Evolutionary conservation across 2,888 invertebrate species (phyloP).

Genomic region (Tholera decimalis): DNA sequence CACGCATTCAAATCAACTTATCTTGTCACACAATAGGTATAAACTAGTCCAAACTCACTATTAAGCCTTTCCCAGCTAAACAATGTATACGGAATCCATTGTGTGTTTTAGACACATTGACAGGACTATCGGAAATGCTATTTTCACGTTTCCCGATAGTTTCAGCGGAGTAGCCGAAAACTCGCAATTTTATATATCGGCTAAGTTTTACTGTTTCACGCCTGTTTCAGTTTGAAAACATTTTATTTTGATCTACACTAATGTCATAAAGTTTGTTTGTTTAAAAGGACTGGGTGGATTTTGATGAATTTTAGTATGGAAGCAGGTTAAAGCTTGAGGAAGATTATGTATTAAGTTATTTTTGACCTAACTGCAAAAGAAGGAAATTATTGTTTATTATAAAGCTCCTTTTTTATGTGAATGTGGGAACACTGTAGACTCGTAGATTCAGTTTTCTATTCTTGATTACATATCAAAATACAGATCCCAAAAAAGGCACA

Average conservation of each 20-base stretch:
- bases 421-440: too few relatives aligned
- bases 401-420: too few relatives aligned
- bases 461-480: not conserved
- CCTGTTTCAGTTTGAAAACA: not conserved
- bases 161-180: conserved; percentile 6
- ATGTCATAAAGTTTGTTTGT: too few relatives aligned
- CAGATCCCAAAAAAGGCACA: too few relatives aligned
- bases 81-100: conserved; percentile 16
- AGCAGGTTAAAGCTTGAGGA: too few relatives aligned
- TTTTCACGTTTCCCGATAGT: conserved; percentile 38
- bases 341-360: too few relatives aligned
- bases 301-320: too few relatives aligned
- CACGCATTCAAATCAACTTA: not conserved
- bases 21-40: not conserved
- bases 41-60: not conserved
- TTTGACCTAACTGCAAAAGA: too few relatives aligned
- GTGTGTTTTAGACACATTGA: conserved; percentile 49
- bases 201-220: conserved; percentile 8
- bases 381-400: too few relatives aligned
- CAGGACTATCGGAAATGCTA: conserved; percentile 39
- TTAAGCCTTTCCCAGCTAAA: not conserved
- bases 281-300: too few relatives aligned
- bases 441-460: too few relatives aligned
- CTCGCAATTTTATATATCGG: conserved; percentile 11
- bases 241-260: conserved; percentile 6